Conservation (phyloP, 2,113 vertebrate genomes). For the Fulmarus glacialis region DNA sequence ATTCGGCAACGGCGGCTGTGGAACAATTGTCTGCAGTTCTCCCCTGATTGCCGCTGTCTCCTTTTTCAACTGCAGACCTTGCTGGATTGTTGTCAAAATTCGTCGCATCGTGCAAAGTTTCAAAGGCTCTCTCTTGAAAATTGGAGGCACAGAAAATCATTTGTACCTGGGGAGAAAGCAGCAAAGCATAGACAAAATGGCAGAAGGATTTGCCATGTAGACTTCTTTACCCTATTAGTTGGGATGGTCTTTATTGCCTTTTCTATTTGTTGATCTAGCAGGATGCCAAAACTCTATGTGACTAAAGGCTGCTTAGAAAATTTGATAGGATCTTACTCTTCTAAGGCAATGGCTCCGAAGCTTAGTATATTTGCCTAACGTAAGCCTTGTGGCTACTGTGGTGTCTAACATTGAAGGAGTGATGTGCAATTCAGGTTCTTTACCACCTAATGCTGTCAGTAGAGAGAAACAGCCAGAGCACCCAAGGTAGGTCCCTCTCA, state of each 20-base stretch:
- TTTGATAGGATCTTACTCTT: neutral
- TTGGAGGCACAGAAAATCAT: neutral
- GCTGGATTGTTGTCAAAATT: neutral
- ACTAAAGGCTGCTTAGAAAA: neutral
- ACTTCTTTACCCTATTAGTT: neutral
- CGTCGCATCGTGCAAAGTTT: neutral
- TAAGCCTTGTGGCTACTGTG: neutral
- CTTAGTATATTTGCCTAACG: neutral
- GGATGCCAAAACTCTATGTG: neutral
- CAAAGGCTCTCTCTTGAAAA: constrained; percentile 23
- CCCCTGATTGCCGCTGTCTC: constrained; percentile 11
- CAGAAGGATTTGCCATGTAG: neutral
- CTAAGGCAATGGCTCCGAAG: neutral
- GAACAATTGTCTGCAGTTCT: constrained; percentile 63
- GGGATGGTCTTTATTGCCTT: neutral
- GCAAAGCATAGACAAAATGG: neutral
- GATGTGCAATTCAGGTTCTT: neutral
- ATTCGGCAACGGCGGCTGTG: constrained; percentile 55
- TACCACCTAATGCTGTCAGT: neutral
- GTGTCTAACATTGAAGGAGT: neutral
- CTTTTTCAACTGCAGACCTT: constrained; percentile 45
- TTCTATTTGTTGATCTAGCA: constrained; percentile 27
- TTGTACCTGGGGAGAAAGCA: constrained; percentile 9
- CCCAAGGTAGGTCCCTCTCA: neutral
- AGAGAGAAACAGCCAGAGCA: neutral